Evolutionary conservation across 1,140 invertebrate species (phyloP), one percentile per base, ranked within the genome.

Genomic region (Caenorhabditis elegans): DNA sequence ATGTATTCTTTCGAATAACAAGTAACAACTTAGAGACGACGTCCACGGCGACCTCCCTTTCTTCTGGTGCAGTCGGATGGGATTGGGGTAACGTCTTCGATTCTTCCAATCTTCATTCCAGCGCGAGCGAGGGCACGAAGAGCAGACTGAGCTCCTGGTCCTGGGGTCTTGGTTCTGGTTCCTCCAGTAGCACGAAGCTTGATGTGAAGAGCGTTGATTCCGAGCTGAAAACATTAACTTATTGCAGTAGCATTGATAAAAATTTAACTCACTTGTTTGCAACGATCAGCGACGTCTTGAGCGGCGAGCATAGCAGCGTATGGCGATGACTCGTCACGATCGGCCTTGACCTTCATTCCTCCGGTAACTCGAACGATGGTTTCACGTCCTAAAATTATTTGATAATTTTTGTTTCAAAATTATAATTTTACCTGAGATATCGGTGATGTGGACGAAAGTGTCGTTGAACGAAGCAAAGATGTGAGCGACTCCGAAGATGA

Each of bases 281-380:
- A 99, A 90, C 96, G 97, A 91, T 99, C 98, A 89, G 97, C 96
- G 80, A 99, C 98, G 93, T 99, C 98, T 94, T 99, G 97, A 85
- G 97, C 97, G 90, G 98, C 98, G 92, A 99, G 97, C 97, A 99
- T 99, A 94, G 97, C 97, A 90, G 97, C 98, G 90, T 99, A 99
- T 17, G 98, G 98, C 34, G 97, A 98, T 86, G 97, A 95, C 92
- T 99, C 98, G 92, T 99, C 98, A 93, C 98, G 93, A 92, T 99
- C 98, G 88, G 97, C 97, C 91, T 99, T 99, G 0, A 99, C 98
- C 92, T 99, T 99, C 98, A 99, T 99, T 82, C 98, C 98, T 90
- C 98, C 98, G 88, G 98, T 99, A 39, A 99, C 95, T 89, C 97
- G 93, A 80, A 95, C 95, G 89, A 99, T 98, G 2, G 97, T 99